Base-by-base conservation (phyloP, 2,888 invertebrate species). In the Rutpela maculata region DNA sequence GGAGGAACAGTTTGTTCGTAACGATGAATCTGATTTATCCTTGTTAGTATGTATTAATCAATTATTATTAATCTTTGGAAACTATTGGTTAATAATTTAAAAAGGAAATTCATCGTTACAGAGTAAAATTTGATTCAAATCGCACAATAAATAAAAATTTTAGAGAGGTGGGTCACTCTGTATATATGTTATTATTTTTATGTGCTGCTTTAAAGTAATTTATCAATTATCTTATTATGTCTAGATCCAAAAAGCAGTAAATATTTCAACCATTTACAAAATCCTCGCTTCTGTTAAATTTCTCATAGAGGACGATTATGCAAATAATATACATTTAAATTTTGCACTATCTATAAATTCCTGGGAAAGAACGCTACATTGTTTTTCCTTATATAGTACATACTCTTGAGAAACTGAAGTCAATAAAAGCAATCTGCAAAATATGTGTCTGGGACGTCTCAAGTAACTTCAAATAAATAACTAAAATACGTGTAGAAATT, bases 241-340 rank as follows among this genome's bases (percentile, higher is more conserved):
- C 43, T 15, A 43, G 15, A 43, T 43, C 43, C 12, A 12, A 38
- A 38, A 5, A 38, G 10, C 43, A 43, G 12, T 43, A 15, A 11
- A n/a, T 6, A n/a, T 50, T 38, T 11, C 38, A 3, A 26, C 22
- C 4, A n/a, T n/a, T n/a, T n/a, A 7, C 15, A 26, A 19, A 59
- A 12, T 19, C 22, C 11, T 22, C 19, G 11, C 12, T 12, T 59
- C 19, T 22, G 17, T 9, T 62, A 0, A 38, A 63, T 63, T 17
- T 18, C 11, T 38, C 9, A 4, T 63, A 38, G 10, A 11, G 38
- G 12, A 38, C 63, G 63, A 63, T 43, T 43, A 65, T 65, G 38
- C 5, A 22, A 65, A 65, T 65, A 65, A 19, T 43, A 65, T n/a
- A 43, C 65, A 65, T 65, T 63, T 38, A 63, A 10, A 35, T n/a